Base-by-base conservation (phyloP, 2,888 invertebrate species). In the Brachyptera risi region DNA sequence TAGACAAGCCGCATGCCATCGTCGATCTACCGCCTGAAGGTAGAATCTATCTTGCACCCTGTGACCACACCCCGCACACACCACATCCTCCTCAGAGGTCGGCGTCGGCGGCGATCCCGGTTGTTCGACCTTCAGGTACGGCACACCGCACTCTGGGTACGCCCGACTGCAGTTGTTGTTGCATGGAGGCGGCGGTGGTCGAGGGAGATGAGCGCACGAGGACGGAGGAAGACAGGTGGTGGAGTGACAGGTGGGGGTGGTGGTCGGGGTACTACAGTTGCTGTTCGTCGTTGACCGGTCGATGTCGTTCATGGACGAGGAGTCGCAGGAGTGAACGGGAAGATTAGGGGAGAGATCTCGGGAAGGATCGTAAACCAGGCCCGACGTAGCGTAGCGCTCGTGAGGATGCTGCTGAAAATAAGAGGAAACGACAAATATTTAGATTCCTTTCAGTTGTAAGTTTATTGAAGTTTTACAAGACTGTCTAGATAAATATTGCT, bases 1-100 rank as follows among this genome's bases (percentile, higher is more conserved):
- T 35, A 96, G 81, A 73, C 96, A 96, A 62, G 90, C 84, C 50
- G 90, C 88, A 75, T 96, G 96, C 96, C 96, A 96, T 75, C 91
- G 85, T 71, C 92, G 84, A 77, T 95, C 95, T 67, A 94, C 88
- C 21, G 95, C 94, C 73, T 92, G 86, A 69, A 96, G 84, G 79
- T 93, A 95, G 80, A 87, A 96, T 72, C 93, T 82, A 80, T 96
- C 95, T 67, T 84, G 84, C 76, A 96, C 96, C 69, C 87, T 82
- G 62, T 84, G 80, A 13, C 93, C 92, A 75, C 96, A 96, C 56
- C 94, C 96, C 58, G 93, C 93, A 76, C 96, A 96, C 60, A 80
- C 76, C 24, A 84, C 82, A 66, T 80, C 82, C 44, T 76, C 76
- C 63, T 74, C 68, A 69, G 62, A 66, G 38, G 73, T 69, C 24